Conservation (phyloP, 2,797 vertebrate genomes). For the Sebastes steindachneri region DNA sequence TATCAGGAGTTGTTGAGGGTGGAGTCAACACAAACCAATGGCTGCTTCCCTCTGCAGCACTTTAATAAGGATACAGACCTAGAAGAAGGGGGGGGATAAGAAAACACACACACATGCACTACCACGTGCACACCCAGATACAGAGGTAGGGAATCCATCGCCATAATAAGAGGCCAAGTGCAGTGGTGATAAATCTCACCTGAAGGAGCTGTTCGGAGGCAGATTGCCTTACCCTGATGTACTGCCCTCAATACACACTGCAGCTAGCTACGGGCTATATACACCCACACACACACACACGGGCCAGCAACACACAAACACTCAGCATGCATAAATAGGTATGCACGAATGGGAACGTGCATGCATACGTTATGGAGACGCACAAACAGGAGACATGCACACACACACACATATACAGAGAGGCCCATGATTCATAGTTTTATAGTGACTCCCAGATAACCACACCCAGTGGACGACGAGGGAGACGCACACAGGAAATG, state of each 20-base stretch:
- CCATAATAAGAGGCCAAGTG: constrained; percentile 85
- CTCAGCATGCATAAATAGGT: constrained; percentile 23
- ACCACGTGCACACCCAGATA: constrained; percentile 60
- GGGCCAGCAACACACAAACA: constrained; percentile 42
- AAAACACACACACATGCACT: constrained; percentile 35
- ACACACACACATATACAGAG: not conserved
- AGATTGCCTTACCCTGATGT: constrained; percentile 82
- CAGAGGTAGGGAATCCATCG: constrained; percentile 80
- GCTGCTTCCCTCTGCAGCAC: constrained; percentile 76
- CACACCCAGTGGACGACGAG: constrained; percentile 57
- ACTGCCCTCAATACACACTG: constrained; percentile 76
- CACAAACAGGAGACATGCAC: not conserved
- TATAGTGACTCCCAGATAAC: constrained; percentile 34
- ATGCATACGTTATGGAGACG: not conserved
- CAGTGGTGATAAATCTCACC: constrained; percentile 86
- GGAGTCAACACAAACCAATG: constrained; percentile 72
- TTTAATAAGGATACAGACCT: constrained; percentile 81
- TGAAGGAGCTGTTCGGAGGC: constrained; percentile 82
- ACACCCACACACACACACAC: constrained; percentile 68
- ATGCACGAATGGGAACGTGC: not conserved
- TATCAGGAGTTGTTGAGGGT: constrained; percentile 68
- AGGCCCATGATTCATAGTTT: constrained; percentile 32
- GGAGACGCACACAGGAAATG: constrained; percentile 32
- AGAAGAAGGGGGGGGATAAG: constrained; percentile 20
- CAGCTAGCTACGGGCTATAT: constrained; percentile 64